Conservation (phyloP, 2,888 invertebrate genomes). For the Brachynemurus nebulosus region DNA sequence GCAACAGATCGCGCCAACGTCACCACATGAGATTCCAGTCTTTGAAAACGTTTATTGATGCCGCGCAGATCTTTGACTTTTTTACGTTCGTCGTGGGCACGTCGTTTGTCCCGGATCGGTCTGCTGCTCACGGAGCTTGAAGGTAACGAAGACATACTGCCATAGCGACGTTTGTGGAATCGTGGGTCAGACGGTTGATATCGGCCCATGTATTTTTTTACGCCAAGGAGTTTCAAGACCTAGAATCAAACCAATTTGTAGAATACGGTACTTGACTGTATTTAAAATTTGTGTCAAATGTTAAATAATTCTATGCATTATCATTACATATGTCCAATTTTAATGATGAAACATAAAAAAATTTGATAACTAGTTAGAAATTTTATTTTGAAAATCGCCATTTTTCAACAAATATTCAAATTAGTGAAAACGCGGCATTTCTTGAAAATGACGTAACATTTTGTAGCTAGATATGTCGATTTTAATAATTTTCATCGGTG, state of each 20-base stretch:
- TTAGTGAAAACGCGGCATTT: too few relatives aligned
- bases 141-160: conserved; percentile 70
- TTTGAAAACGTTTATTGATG: conserved; percentile 75
- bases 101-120: conserved; percentile 56
- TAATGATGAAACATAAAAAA: too few relatives aligned
- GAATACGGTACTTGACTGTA: not conserved
- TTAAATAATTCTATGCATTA: too few relatives aligned
- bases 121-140: conserved; percentile 71
- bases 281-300: too few relatives aligned
- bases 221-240: conserved; percentile 47
- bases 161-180: conserved; percentile 46
- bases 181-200: conserved; percentile 43
- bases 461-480: too few relatives aligned
- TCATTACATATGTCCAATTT: too few relatives aligned
- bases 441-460: too few relatives aligned
- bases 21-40: conserved; percentile 81
- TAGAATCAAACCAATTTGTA: conserved; percentile 20
- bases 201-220: conserved; percentile 33
- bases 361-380: too few relatives aligned
- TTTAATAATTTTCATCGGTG: too few relatives aligned
- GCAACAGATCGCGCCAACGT: conserved; percentile 82
- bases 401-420: too few relatives aligned
- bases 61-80: conserved; percentile 61
- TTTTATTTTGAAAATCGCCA: too few relatives aligned
- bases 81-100: conserved; percentile 56